Evolutionary conservation across 2,113 vertebrate genomes (phyloP).

Genomic region (Rhinolophus sinicus): DNA sequence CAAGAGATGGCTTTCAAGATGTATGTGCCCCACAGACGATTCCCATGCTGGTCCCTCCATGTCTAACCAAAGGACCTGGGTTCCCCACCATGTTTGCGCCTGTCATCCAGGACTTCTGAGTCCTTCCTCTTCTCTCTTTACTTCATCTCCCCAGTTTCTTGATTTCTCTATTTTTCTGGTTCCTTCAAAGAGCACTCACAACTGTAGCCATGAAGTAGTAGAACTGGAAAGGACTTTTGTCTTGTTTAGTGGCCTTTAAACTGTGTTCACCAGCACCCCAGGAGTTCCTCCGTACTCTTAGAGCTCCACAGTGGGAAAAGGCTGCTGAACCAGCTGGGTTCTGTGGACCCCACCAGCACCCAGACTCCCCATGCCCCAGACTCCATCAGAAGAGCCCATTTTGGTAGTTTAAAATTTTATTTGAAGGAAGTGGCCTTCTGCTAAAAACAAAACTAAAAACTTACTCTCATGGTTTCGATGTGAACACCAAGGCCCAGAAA

Average conservation of each 20-base stretch:
- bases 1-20: neutral
- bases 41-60: neutral
- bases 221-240: neutral
- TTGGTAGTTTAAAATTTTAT: neutral
- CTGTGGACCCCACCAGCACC: fast-evolving
- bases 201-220: neutral
- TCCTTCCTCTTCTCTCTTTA: neutral
- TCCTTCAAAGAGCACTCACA: slow-evolving; percentile 8
- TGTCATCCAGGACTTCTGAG: neutral
- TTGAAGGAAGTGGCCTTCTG: neutral
- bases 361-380: neutral
- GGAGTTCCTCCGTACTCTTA: neutral
- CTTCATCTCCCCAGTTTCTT: neutral
- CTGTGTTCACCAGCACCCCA: neutral
- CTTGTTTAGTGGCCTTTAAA: neutral
- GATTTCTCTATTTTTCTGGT: neutral
- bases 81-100: neutral
- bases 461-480: neutral
- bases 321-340: neutral
- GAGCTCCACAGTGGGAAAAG: neutral
- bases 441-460: neutral
- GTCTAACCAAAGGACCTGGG: too few species aligned
- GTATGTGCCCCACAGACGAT: neutral
- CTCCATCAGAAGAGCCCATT: neutral
- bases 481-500: neutral